A percentile compares a stretch with the other conserved stretches of the same genome.
Evolutionary conservation across 2,797 vertebrate genomes (phyloP).

Genomic region (Acanthurus tractus): DNA sequence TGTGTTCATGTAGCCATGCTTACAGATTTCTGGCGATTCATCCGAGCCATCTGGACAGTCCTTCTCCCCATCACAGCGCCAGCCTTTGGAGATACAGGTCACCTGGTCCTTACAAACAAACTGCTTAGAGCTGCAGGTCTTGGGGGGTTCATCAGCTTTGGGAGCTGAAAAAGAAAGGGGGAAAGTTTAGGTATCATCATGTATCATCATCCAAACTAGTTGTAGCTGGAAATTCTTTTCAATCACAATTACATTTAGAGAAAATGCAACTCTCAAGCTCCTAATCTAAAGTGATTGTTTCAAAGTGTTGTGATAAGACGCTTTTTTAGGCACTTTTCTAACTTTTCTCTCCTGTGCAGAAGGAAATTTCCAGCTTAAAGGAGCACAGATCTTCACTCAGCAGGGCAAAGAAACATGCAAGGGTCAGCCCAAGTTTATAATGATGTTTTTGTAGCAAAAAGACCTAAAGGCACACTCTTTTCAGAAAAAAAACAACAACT

Average conservation of each 20-base stretch:
- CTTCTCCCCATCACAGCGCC: constrained; percentile 97
- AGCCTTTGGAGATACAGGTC: constrained; percentile 98
- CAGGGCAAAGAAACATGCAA: constrained; percentile 56
- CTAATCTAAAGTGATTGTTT: not conserved
- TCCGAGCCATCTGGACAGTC: constrained; percentile 98
- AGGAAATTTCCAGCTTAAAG: constrained; percentile 62
- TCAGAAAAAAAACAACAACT: constrained; percentile 43
- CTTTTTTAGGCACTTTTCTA: not conserved
- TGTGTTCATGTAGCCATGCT: constrained; percentile 71
- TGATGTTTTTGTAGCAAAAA: constrained; percentile 65
- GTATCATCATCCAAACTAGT: constrained; percentile 38
- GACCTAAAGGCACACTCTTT: constrained; percentile 52
- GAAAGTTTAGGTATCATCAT: constrained; percentile 34
- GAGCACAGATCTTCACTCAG: constrained; percentile 41
- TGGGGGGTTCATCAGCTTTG: constrained; percentile 76
- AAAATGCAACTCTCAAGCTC: not conserved
- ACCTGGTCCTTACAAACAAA: constrained; percentile 97
- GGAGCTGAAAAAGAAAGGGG: constrained; percentile 81
- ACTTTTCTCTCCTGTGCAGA: constrained; percentile 15
- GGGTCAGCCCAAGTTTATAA: constrained; percentile 75
- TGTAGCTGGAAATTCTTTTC: not conserved
- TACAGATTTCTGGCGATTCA: constrained; percentile 96
- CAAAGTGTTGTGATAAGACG: not conserved
- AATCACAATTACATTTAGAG: constrained; percentile 7
- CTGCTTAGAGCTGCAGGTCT: constrained; percentile 98